Conservation (phyloP, 1,140 invertebrate genomes). For the Coelopa frigida region DNA sequence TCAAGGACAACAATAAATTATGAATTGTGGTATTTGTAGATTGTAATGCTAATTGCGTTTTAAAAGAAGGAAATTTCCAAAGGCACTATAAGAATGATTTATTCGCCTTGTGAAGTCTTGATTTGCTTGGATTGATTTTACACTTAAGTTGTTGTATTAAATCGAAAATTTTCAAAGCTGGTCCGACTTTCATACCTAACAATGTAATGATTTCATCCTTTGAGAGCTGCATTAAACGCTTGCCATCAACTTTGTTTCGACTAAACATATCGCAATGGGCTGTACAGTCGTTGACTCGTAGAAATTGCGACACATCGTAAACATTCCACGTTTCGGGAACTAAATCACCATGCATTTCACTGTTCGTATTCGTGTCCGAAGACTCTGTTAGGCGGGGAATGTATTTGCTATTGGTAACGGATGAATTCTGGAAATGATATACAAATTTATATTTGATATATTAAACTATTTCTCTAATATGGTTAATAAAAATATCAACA, state of each 20-base stretch:
- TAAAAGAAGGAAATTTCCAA: no score
- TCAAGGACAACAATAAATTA: no score
- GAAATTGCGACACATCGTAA: constrained; percentile 78
- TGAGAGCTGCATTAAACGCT: constrained; percentile 66
- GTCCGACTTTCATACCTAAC: constrained; percentile 88
- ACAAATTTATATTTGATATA: not conserved
- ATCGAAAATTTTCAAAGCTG: constrained; percentile 87
- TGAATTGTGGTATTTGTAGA: no score
- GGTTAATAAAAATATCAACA: not conserved
- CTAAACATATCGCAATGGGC: constrained; percentile 81
- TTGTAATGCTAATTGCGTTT: no score
- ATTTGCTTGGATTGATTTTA: constrained; percentile 40
- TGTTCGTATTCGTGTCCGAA: constrained; percentile 14
- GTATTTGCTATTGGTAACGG: constrained; percentile 40
- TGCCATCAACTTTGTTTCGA: constrained; percentile 66
- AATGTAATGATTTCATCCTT: constrained; percentile 86
- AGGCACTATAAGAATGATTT: constrained; percentile 42
- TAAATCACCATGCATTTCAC: constrained; percentile 48
- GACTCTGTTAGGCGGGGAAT: constrained; percentile 40
- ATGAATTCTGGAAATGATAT: constrained; percentile 30
- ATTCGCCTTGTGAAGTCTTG: constrained; percentile 39
- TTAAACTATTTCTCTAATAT: not conserved
- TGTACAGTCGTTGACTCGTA: constrained; percentile 82
- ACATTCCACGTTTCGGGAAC: constrained; percentile 71
- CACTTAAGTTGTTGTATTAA: constrained; percentile 77